Evolutionary conservation across 2,797 vertebrate genomes (phyloP).

Genomic region (Pangasius mekongensis): DNA sequence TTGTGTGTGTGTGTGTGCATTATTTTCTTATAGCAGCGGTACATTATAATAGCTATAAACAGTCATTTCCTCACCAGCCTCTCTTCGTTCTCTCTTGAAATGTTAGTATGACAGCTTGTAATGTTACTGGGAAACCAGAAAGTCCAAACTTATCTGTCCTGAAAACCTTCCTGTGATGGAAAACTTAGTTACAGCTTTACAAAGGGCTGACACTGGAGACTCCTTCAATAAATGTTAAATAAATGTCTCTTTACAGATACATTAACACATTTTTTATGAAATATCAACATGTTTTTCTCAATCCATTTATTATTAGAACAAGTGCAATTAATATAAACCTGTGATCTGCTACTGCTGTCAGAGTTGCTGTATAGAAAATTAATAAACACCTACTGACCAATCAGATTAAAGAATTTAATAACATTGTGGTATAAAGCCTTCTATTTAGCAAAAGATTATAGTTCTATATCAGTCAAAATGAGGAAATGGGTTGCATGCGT

Average conservation of each 20-base stretch:
- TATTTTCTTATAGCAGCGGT: not conserved
- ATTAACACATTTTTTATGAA: too few relatives aligned
- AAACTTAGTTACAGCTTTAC: not conserved
- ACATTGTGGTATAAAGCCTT: not conserved
- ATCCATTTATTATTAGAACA: too few relatives aligned
- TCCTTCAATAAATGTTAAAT: not conserved
- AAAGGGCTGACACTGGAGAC: not conserved
- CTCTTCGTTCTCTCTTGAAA: not conserved
- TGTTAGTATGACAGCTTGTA: not conserved
- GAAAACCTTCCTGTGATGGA: not conserved
- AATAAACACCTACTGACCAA: not conserved
- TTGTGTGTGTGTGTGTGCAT: too few relatives aligned
- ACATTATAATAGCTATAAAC: not conserved
- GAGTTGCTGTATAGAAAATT: not conserved
- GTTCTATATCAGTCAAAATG: not conserved
- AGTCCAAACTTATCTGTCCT: not conserved
- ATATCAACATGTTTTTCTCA: not conserved
- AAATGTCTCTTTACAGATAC: not conserved
- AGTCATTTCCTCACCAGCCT: not conserved
- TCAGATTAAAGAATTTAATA: not conserved
- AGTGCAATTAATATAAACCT: not conserved
- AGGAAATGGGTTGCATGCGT: not conserved
- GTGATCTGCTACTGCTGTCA: not conserved
- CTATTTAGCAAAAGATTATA: not conserved
- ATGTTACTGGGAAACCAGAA: not conserved